Conservation (phyloP, 1,140 invertebrate genomes). For the Oryctes rhinoceros region DNA sequence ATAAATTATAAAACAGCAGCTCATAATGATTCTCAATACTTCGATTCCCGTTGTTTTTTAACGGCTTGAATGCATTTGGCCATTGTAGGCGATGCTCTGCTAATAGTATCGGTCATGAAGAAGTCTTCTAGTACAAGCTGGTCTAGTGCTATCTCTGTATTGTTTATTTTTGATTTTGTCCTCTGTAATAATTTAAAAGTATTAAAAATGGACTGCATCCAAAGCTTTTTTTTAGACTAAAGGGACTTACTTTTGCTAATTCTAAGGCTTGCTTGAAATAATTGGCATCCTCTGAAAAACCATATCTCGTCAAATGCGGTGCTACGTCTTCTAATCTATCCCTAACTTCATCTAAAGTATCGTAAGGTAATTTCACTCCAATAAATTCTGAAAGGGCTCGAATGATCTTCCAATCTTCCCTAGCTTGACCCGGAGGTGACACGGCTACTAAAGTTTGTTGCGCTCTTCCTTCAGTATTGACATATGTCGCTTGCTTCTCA, state of each 20-base stretch:
- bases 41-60: slow-evolving; percentile 75
- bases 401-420: slow-evolving; percentile 99
- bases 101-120: slow-evolving; percentile 98
- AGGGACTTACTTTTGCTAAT: slow-evolving; percentile 54
- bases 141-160: slow-evolving; percentile 77
- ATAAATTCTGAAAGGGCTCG: slow-evolving; percentile 78
- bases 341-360: slow-evolving; percentile 86
- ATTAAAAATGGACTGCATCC: slow-evolving; percentile 15
- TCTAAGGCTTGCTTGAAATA: slow-evolving; percentile 77
- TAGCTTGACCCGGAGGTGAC: slow-evolving; percentile 91
- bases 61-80: slow-evolving; percentile 96
- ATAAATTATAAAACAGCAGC: slow-evolving; percentile 25
- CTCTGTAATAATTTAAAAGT: slow-evolving; percentile 61
- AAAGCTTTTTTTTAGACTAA: neutral
- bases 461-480: slow-evolving; percentile 97
- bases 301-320: slow-evolving; percentile 88
- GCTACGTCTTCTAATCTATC: slow-evolving; percentile 83
- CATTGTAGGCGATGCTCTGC: slow-evolving; percentile 97
- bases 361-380: slow-evolving; percentile 87
- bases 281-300: slow-evolving; percentile 83
- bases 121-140: slow-evolving; percentile 90
- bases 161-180: slow-evolving; percentile 65
- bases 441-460: slow-evolving; percentile 92
- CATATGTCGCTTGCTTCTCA: slow-evolving; percentile 96
- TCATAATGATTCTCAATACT: slow-evolving; percentile 58